phyloP scores from a whole-genome alignment of 1,140 invertebrate species.

The Nasonia giraulti region DNA sequence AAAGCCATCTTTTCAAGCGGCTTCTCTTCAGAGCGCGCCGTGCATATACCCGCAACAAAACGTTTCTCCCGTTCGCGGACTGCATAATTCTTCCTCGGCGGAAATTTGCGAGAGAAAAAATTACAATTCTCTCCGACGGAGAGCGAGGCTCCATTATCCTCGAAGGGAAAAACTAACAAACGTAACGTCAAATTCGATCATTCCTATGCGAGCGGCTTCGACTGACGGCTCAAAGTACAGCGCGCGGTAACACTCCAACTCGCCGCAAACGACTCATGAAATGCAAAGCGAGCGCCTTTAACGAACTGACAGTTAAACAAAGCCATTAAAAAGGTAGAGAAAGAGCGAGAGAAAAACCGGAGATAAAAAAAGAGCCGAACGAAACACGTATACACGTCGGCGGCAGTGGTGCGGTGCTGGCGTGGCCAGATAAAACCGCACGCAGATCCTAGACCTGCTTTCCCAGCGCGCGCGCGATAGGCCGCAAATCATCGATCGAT shows the following conservation, averaged over 20 bases:
- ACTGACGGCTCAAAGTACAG: constrained; percentile 6
- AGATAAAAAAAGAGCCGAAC: not conserved
- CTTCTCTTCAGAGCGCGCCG: not conserved
- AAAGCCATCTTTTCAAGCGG: not conserved
- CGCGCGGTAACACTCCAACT: not conserved
- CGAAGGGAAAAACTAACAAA: constrained; percentile 18
- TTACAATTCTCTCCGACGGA: not conserved
- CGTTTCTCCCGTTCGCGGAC: not conserved
- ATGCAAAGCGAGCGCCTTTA: constrained; percentile 31
- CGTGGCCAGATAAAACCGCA: not conserved
- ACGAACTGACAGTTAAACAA: constrained; percentile 17
- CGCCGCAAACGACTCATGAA: constrained; percentile 28
- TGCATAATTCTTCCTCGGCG: not conserved
- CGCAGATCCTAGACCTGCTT: constrained; percentile 5
- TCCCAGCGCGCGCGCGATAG: not conserved
- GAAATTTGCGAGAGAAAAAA: not conserved
- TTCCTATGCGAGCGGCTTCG: not conserved
- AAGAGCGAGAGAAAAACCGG: not conserved
- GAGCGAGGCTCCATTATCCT: not conserved
- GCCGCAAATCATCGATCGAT: constrained; percentile 45
- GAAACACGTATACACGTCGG: not conserved
- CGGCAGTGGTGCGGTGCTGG: too few relatives aligned
- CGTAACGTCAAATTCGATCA: constrained; percentile 26
- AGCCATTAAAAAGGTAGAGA: constrained; percentile 10
- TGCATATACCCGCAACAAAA: not conserved